Evolutionary conservation across 2,113 vertebrate species (phyloP), one percentile per base, ranked within the genome.

Genomic region (Mobula hypostoma): DNA sequence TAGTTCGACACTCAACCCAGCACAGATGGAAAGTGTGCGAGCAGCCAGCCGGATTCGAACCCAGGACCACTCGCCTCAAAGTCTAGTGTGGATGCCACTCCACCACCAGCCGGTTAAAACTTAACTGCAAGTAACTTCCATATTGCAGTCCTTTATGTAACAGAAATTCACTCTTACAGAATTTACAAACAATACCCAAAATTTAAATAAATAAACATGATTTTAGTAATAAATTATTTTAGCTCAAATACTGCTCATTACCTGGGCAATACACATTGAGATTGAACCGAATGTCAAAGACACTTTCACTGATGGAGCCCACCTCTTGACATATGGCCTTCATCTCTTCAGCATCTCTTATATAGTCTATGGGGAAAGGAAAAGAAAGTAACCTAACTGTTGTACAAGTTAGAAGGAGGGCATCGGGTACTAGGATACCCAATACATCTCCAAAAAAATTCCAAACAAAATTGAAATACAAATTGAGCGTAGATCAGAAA

Each of bases 251-350:
- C 29, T 66, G 58, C 29, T 32, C 61, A n/a, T 40, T 96, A 97
- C 97, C 97, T 96, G 96, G 95, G 80, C 96, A 96, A 94, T 96
- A 97, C 61, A 97, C 40, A 32, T 96, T 97, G 70, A 97, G 96
- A 95, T 97, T 97, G 56, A 98, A 97, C 61, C 97, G 97, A 96
- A 98, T 97, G 95, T 98, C 97, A 96, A 98, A 98, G 94, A 97
- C 96, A 95, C 97, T 96, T 94, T 97, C 94, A 85, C 96, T 97
- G 94, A 97, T 87, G 4, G 97, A 98, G 94, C 97, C 97, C 48
- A 97, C 96, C 0, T 97, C 97, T 94, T 95, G 96, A 94, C 97
- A 98, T 27, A 96, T 97, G 83, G 93, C 96, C 95, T 96, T 95
- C 2, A 97, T 95, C 36, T 96, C 97, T 0, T 96, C 94, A 7